Evolutionary conservation across 92 coral and sea anemone genomes (phyloP).

Genomic region (Zoanthus sansibaricus): DNA sequence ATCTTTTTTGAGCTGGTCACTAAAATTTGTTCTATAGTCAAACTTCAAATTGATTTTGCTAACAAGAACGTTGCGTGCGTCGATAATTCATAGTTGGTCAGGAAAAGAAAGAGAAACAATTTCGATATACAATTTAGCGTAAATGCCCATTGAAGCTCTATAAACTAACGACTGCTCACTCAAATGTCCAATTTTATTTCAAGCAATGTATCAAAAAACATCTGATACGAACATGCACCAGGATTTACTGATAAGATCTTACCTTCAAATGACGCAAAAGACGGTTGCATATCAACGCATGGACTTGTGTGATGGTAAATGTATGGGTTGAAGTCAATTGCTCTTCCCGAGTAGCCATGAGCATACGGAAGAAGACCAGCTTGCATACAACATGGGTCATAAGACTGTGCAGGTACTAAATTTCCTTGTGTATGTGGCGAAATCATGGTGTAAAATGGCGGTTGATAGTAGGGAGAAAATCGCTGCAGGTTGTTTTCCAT

Average conservation of each 20-base stretch:
- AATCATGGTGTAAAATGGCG: constrained; percentile 78
- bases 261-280: constrained; percentile 63
- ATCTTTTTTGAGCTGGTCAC: not conserved
- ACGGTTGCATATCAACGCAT: constrained; percentile 60
- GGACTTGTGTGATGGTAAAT: constrained; percentile 66
- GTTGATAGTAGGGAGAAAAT: constrained; percentile 74
- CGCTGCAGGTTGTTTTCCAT: constrained; percentile 81
- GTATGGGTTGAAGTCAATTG: constrained; percentile 70
- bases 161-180: not conserved
- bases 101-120: not conserved
- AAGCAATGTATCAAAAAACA: not conserved
- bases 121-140: not conserved
- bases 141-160: not conserved
- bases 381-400: constrained; percentile 74
- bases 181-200: not conserved
- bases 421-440: constrained; percentile 67
- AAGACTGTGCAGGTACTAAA: constrained; percentile 43
- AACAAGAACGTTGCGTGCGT: not conserved
- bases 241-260: constrained; percentile 27
- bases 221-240: not conserved
- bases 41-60: not conserved
- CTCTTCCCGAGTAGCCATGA: constrained; percentile 47
- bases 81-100: not conserved
- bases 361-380: constrained; percentile 72
- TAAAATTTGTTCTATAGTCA: not conserved